Base-by-base conservation (phyloP, 2,113 vertebrate genomes). In the Tachysurus fulvidraco region DNA sequence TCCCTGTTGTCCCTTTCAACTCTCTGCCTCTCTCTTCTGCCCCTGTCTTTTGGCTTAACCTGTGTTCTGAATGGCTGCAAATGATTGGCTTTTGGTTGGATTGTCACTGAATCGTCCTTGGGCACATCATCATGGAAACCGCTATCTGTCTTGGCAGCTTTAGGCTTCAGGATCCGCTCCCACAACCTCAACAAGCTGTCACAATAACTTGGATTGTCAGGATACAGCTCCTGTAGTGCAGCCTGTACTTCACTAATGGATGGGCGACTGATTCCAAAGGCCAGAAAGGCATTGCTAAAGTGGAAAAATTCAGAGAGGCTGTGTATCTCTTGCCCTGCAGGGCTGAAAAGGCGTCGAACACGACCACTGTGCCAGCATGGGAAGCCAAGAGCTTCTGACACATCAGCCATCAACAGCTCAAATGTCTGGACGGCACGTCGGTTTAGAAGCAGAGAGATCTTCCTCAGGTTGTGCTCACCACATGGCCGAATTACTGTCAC, bases 361-460 rank as follows among this genome's bases (percentile, higher is more conserved):
- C 96, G 95, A 82, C 96, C 96, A 52, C 95, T 95, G 93, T 97
- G 97, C 97, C 98, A 98, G 0, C 93, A 94, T 10, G 97, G 97
- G 89, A 97, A 97, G 44, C 98, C 97, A 93, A 99, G 85, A 16
- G 97, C 97, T 92, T 99, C 98, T 0, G 98, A 99, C 87, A 99
- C 94, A 87, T 99, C 98, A 1, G 95, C 92, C 73, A 97, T 77
- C 83, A 99, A 94, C 87, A 98, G 97, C 85, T 99, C 97, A 59
- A 97, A 98, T 0, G 96, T 97, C 93, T 97, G 96, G 64, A 97
- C 96, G 0, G 96, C 97, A 25, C 96, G 95, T n/a, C 96, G 94
- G 90, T 98, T 98, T 81, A 99, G 94, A 65, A 99, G 95, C 88
- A 99, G 91, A 0, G 95, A 96, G 91, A 98, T 96, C 93, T 97